Evolutionary conservation across 92 coral and sea anemone species (phyloP).

Genomic region (Porites rus): DNA sequence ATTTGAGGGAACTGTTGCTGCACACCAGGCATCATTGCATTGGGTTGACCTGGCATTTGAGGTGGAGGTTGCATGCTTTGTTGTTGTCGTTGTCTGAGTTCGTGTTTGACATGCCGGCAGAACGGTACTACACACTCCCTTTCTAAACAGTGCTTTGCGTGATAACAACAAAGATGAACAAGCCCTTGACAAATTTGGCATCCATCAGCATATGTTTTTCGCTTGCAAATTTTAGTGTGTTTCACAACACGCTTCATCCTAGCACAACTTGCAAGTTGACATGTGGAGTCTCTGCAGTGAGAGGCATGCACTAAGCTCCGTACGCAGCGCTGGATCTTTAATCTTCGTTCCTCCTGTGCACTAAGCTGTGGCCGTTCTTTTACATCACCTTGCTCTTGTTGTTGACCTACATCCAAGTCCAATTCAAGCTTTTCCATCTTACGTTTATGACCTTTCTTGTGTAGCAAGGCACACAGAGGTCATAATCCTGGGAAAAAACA

Average conservation of each 20-base stretch:
- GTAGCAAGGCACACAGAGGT: constrained; percentile 96
- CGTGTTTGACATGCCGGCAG: constrained; percentile 95
- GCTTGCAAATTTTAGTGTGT: constrained; percentile 93
- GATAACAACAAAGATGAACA: constrained; percentile 96
- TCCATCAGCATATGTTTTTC: constrained; percentile 95
- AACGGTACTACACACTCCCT: constrained; percentile 96
- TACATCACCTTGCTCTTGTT: constrained; percentile 81
- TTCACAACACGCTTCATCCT: constrained; percentile 99
- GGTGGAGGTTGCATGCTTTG: constrained; percentile 84
- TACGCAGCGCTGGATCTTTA: constrained; percentile 96
- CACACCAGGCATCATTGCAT: constrained; percentile 57
- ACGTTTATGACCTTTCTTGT: constrained; percentile 97
- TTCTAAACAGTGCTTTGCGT: constrained; percentile 95
- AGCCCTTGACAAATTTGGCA: constrained; percentile 98
- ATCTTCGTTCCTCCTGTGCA: constrained; percentile 92
- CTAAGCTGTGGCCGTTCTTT: constrained; percentile 84
- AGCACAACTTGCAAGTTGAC: constrained; percentile 88
- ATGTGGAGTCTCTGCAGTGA: constrained; percentile 81
- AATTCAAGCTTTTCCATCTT: constrained; percentile 96
- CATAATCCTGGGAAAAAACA: constrained; percentile 76
- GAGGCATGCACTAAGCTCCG: constrained; percentile 97
- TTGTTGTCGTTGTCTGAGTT: constrained; percentile 88
- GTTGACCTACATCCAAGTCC: constrained; percentile 96
- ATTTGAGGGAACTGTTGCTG: constrained; percentile 68
- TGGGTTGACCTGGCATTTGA: constrained; percentile 67